Evolutionary conservation across 2,888 invertebrate species (phyloP), one percentile per base, ranked within the genome.

Genomic region (Crioceris asparagi): DNA sequence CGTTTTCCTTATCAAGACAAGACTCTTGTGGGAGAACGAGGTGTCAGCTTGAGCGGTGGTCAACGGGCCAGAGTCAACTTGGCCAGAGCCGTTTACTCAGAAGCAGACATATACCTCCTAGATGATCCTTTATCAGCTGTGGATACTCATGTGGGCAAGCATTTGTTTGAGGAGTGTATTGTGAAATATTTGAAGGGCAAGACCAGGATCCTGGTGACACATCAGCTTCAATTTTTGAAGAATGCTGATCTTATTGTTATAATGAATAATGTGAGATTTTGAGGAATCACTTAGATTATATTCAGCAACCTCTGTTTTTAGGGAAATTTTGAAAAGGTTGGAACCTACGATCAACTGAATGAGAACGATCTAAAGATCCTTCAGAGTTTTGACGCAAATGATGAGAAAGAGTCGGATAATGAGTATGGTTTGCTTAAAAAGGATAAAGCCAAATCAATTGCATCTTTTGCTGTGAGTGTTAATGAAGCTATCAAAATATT

Each of bases 111-210:
- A 41, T 86, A 84, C 54, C 62, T 87, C 4, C 64, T 87, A 15
- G 86, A 87, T 56, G 86, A 87, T 62, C 84, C 85, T 0, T 60
- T 86, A 2, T 80, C 80, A 40, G 83, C 85, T 1, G 85, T 86
- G 0, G 87, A 87, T 59, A 69, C 81, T 0, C 76, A 78, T 41
- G 84, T 85, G 8, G 79, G 79, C 1, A 73, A 76, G 41, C 78
- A 81, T 56, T 63, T 87, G 7, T 84, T 84, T 53, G 74, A 82
- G 30, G 73, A 81, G 61, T 86, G 83, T 34, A 76, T 84, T 35
- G 64, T 64, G n/a, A 65, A 68, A 4, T 65, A 68, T 41, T 53
- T 73, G 43, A 61, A 66, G 5, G 65, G 75, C 41, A 75, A 79
- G 55, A 82, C 84, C 1, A 69, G 83, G 23, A 73, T 90, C 45